Conservation (phyloP, 2,888 invertebrate species). For the Cataglyphis rosenhaueri region DNA sequence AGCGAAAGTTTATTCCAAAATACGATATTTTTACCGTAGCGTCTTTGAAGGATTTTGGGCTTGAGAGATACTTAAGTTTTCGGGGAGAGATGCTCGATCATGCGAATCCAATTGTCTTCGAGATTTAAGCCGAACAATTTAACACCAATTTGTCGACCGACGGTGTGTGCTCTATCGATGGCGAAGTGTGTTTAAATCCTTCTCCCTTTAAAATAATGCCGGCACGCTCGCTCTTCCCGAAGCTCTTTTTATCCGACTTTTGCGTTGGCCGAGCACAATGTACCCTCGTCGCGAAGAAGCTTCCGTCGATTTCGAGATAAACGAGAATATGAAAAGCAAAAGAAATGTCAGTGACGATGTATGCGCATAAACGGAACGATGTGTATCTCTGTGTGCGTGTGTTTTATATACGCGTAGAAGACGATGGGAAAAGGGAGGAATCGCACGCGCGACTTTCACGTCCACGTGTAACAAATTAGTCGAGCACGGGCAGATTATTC, state of each 20-base stretch:
- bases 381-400: neutral
- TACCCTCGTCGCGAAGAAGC: neutral
- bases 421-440: neutral
- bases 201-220: constrained; percentile 8
- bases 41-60: neutral
- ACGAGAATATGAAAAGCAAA: constrained; percentile 1
- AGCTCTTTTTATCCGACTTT: neutral
- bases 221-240: neutral
- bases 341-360: constrained; percentile 25
- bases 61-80: neutral
- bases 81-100: neutral
- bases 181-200: neutral
- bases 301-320: constrained; percentile 18
- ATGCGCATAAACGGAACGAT: neutral
- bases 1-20: neutral
- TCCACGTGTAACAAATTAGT: constrained; percentile 58
- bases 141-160: neutral
- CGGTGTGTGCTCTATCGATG: neutral
- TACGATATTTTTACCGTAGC: neutral
- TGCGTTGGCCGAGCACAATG: neutral
- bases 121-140: neutral
- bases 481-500: constrained; percentile 22
- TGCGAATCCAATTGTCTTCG: neutral
- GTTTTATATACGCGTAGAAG: neutral
- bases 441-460: constrained; percentile 52